Evolutionary conservation across 2,113 vertebrate genomes (phyloP).

Genomic region (Microtus ochrogaster): DNA sequence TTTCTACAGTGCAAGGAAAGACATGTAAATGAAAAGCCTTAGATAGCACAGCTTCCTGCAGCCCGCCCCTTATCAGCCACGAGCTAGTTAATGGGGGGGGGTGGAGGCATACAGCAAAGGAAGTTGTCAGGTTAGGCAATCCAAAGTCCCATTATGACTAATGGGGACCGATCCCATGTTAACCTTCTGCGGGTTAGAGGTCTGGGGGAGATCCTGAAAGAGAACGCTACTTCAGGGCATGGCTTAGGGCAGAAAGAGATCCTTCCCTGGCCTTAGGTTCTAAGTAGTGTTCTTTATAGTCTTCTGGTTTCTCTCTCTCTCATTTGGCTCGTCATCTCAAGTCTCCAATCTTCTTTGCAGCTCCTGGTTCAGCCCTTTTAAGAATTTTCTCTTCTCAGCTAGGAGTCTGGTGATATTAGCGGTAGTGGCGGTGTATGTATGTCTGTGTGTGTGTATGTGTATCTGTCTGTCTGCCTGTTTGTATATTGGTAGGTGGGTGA

Average conservation of each 20-base stretch:
- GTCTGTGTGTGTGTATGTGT: not conserved
- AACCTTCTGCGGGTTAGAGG: not conserved
- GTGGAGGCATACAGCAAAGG: not conserved
- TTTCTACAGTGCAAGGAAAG: constrained; percentile 15
- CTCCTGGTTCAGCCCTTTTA: not conserved
- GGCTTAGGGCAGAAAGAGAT: not conserved
- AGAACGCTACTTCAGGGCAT: not conserved
- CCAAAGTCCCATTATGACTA: not conserved
- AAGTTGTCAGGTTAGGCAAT: not conserved
- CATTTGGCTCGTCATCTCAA: not conserved
- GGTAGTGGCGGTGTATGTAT: not conserved
- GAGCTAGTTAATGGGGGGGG: not conserved
- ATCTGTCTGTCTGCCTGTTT: not conserved
- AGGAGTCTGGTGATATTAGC: not conserved
- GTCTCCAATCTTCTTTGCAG: not conserved
- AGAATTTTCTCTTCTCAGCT: not conserved
- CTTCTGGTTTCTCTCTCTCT: not conserved
- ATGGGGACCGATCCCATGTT: not conserved
- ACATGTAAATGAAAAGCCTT: not conserved
- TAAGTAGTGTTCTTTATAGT: not conserved
- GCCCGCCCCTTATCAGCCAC: not conserved
- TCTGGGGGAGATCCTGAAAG: not conserved
- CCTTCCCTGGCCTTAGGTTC: constrained; percentile 5
- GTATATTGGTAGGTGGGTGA: not conserved
- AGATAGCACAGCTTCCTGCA: not conserved